Evolutionary conservation across 2,113 vertebrate genomes (phyloP).

Genomic region (Heteronetta atricapilla): DNA sequence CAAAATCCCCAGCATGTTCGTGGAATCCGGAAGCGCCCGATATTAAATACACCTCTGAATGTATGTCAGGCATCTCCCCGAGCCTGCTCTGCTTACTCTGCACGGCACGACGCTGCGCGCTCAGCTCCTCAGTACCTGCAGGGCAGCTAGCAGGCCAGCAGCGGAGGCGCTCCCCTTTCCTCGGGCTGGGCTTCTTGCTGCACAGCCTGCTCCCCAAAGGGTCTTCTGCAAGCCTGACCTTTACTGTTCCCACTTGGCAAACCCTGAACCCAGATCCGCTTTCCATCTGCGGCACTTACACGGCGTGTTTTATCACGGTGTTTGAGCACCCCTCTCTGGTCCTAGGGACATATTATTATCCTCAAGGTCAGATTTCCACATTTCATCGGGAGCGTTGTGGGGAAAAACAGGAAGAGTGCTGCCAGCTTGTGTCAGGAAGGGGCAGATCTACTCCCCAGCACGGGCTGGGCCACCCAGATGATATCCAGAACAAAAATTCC

Average conservation of each 20-base stretch:
- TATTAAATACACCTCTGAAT: slow-evolving; percentile 63
- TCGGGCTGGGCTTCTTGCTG: not conserved
- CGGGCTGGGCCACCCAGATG: not conserved
- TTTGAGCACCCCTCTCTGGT: not conserved
- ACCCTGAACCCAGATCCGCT: not conserved
- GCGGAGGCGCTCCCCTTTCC: not conserved
- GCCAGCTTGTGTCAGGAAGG: not conserved
- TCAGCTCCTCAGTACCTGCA: not conserved
- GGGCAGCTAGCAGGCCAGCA: not conserved
- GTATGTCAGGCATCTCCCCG: slow-evolving; percentile 29
- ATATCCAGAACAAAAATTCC: not conserved
- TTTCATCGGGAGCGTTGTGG: not conserved
- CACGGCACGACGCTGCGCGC: not conserved
- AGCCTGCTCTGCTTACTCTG: slow-evolving; percentile 41
- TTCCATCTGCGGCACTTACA: not conserved
- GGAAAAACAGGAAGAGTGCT: not conserved
- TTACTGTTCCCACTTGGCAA: slow-evolving; percentile 28
- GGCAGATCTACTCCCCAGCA: not conserved
- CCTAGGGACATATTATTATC: not conserved
- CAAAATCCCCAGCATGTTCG: slow-evolving; percentile 42
- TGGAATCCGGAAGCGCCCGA: slow-evolving; percentile 49
- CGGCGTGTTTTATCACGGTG: not conserved
- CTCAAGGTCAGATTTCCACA: not conserved
- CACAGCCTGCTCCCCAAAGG: rapidly evolving
- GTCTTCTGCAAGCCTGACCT: not conserved